These are phyloP conservation scores for Pristionchus japonicus DNA, from an alignment of 2,888 invertebrate genomes.

Conservation along the genomic window DNA sequence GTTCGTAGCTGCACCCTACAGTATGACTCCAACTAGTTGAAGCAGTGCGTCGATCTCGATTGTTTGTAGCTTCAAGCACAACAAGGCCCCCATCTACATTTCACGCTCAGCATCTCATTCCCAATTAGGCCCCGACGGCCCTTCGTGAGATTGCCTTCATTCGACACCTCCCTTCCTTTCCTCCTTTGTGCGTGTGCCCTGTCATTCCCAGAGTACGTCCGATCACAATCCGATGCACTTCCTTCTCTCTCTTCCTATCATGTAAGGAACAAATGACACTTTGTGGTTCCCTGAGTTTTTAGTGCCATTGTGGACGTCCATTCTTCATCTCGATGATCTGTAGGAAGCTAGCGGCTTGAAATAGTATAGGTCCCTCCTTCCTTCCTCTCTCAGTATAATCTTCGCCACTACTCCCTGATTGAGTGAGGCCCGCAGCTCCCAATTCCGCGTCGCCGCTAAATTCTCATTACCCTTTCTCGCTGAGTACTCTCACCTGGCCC, in stretches of 20 bases:
- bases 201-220: conserved; percentile 26
- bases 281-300: too few species aligned
- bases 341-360: too few species aligned
- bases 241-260: not conserved
- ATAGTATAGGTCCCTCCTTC: too few species aligned
- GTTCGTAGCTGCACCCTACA: not conserved
- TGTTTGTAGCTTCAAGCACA: too few species aligned
- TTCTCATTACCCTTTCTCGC: not conserved
- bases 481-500: not conserved
- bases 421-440: not conserved
- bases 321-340: too few species aligned
- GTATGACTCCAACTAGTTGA: not conserved
- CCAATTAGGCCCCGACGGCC: conserved; percentile 23
- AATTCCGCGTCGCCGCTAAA: not conserved
- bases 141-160: conserved; percentile 36
- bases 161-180: conserved; percentile 5
- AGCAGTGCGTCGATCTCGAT: too few species aligned
- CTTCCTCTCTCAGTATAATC: not conserved
- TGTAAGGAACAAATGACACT: too few species aligned
- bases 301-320: too few species aligned
- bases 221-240: conserved; percentile 6
- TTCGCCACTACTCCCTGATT: conserved; percentile 5
- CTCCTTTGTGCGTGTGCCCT: not conserved
- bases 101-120: not conserved
- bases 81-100: not conserved